These are phyloP conservation scores for Perca flavescens DNA, from an alignment of 2,113 vertebrate genomes.

Conservation along the genomic window DNA sequence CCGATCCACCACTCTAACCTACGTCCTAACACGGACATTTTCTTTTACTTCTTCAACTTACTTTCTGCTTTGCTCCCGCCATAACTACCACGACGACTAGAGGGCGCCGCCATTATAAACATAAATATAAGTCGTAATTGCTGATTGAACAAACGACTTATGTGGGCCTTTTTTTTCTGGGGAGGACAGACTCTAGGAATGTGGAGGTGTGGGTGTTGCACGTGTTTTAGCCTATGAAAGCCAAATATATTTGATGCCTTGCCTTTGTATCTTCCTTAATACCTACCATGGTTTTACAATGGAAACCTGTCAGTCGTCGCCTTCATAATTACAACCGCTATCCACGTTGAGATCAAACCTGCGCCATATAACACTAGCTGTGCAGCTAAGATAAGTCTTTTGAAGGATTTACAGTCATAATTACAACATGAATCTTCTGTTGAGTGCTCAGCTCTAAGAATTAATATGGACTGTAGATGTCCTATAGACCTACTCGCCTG, in stretches of 20 bases:
- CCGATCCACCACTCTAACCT: too few relatives aligned
- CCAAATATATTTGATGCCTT: background rate
- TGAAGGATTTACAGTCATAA: conserved; percentile 22
- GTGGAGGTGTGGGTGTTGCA: background rate
- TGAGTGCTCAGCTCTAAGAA: background rate
- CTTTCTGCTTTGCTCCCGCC: too few relatives aligned
- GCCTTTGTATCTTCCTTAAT: background rate
- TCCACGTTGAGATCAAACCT: background rate
- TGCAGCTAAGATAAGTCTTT: background rate
- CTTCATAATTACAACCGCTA: conserved; percentile 1
- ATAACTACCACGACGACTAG: too few relatives aligned
- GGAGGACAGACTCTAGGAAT: too few relatives aligned
- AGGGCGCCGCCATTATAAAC: too few relatives aligned
- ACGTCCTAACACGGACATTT: too few relatives aligned
- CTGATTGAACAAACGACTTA: too few relatives aligned
- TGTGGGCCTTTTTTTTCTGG: too few relatives aligned
- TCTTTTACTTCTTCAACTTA: too few relatives aligned
- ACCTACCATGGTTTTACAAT: background rate
- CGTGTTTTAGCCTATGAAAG: background rate
- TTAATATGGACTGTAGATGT: conserved; percentile 23
- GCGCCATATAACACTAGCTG: background rate
- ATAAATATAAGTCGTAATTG: too few relatives aligned
- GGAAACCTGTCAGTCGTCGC: conserved; percentile 9
- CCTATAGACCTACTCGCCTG: conserved; percentile 25
- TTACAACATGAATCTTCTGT: background rate